Conservation (phyloP, 2,113 vertebrate genomes). For the Cisticola juncidis region DNA sequence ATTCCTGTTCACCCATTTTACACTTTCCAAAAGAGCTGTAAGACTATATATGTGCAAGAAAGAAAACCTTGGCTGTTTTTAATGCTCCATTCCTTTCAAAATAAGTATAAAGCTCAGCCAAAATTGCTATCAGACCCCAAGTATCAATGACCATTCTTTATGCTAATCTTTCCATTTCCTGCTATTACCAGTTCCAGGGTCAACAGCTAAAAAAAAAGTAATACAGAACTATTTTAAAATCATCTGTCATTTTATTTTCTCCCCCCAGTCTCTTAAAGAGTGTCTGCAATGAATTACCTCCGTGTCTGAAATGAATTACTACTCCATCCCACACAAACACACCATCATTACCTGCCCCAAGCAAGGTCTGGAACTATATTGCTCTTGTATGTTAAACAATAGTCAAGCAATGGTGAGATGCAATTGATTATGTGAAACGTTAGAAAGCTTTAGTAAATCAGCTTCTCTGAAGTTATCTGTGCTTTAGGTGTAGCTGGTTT, state of each 20-base stretch:
- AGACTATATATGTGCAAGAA: not conserved
- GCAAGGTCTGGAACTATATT: constrained; percentile 61
- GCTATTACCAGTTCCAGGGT: constrained; percentile 38
- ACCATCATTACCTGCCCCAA: constrained; percentile 54
- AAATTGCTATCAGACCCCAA: constrained; percentile 35
- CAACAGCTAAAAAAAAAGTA: not conserved
- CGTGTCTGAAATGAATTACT: constrained; percentile 60
- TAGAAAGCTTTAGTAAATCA: constrained; percentile 64
- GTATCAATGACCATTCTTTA: constrained; percentile 59
- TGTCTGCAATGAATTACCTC: constrained; percentile 71
- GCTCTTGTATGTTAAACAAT: constrained; percentile 55
- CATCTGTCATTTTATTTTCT: constrained; percentile 63
- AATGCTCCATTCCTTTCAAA: constrained; percentile 22
- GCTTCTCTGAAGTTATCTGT: constrained; percentile 42
- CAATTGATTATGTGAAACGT: constrained; percentile 35
- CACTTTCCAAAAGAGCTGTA: constrained; percentile 18
- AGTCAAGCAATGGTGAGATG: constrained; percentile 25
- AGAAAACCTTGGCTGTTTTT: not conserved
- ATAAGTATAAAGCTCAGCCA: constrained; percentile 22
- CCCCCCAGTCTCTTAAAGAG: constrained; percentile 25
- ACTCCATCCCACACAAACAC: constrained; percentile 43
- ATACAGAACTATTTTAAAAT: constrained; percentile 54
- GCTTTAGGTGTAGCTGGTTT: constrained; percentile 37
- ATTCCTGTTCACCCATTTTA: constrained; percentile 36
- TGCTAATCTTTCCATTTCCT: constrained; percentile 60